Conservation (phyloP, 2,888 invertebrate species). For the Chymomyza amoena region DNA sequence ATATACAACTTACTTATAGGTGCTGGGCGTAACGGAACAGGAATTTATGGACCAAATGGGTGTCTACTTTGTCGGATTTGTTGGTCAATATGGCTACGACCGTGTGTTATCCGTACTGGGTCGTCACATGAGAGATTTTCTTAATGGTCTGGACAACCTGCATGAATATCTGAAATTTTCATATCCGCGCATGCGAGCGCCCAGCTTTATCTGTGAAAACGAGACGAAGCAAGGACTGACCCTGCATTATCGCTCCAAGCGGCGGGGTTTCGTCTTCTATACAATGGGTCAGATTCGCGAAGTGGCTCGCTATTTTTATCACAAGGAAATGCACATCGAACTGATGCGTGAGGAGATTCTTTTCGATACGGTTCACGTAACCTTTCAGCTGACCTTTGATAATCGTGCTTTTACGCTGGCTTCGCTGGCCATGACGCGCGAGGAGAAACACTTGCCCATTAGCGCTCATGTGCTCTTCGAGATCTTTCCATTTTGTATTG, state of each 20-base stretch:
- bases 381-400: conserved; percentile 95
- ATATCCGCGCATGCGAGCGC: conserved; percentile 92
- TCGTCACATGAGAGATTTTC: conserved; percentile 95
- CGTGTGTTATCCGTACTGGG: conserved; percentile 93
- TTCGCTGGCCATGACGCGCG: conserved; percentile 90
- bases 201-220: conserved; percentile 97
- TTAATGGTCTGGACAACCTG: conserved; percentile 96
- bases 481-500: conserved; percentile 98
- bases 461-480: conserved; percentile 95
- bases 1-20: conserved; percentile 79
- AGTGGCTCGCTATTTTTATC: conserved; percentile 95
- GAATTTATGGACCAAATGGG: conserved; percentile 98
- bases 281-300: conserved; percentile 97
- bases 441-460: conserved; percentile 93
- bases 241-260: conserved; percentile 94
- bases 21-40: conserved; percentile 90
- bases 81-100: conserved; percentile 97
- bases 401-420: conserved; percentile 93
- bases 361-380: conserved; percentile 95
- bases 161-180: conserved; percentile 98
- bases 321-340: conserved; percentile 96
- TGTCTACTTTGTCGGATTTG: conserved; percentile 94
- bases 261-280: conserved; percentile 96
- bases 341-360: conserved; percentile 91
- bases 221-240: conserved; percentile 95